phyloP scores from a whole-genome alignment of 2,113 vertebrate genomes.

The Syrmaticus mikado region DNA sequence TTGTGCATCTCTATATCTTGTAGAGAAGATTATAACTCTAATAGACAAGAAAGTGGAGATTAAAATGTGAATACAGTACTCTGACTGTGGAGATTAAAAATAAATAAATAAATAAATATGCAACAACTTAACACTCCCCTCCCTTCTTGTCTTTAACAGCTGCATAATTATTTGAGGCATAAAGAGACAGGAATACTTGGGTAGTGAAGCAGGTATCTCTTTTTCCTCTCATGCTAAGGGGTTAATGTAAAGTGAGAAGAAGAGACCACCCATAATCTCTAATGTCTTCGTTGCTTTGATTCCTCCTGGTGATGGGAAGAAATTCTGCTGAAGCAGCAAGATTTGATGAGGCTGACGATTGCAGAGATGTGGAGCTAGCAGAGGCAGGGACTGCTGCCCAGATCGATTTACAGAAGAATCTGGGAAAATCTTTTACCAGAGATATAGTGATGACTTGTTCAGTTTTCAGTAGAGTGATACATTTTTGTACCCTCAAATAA shows the following conservation, averaged over 20 bases:
- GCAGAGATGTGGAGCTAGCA: fast-evolving
- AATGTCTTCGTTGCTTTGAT: background rate
- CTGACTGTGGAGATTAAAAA: background rate
- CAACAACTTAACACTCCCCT: background rate
- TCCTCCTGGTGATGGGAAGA: background rate
- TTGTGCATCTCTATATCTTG: background rate
- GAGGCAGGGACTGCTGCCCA: background rate
- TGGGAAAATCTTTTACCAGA: background rate
- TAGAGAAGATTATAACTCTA: background rate
- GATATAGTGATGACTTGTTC: background rate
- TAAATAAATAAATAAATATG: background rate
- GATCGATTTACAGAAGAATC: background rate
- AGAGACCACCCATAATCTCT: background rate
- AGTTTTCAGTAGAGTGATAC: background rate
- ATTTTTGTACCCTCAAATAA: background rate
- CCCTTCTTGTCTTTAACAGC: background rate
- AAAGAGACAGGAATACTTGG: background rate
- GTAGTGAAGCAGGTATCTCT: background rate
- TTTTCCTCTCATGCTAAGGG: background rate
- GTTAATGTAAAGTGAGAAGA: background rate
- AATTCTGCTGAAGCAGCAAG: background rate
- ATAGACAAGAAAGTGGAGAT: background rate
- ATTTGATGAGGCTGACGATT: background rate
- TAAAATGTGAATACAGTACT: background rate
- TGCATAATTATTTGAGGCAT: background rate